Evolutionary conservation across 2,888 invertebrate genomes (phyloP), one percentile per base, ranked within the genome.

Genomic region (Cyaniris semiargus): DNA sequence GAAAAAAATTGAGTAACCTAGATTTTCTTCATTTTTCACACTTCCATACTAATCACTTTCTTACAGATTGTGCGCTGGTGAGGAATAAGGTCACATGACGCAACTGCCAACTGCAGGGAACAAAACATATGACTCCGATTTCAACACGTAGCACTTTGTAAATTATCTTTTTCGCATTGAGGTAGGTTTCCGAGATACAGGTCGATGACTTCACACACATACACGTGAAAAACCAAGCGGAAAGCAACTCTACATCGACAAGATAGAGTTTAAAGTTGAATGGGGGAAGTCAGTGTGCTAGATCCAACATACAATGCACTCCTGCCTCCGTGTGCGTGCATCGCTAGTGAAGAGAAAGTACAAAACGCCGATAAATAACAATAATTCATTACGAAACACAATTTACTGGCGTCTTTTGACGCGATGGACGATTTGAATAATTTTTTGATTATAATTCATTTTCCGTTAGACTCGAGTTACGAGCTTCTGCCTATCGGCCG

Each of bases 171-270:
- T 91, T 90, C 88, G 85, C 84, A 86, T 92, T 92, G 92, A 90
- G 92, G 90, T 92, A 93, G 93, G 93, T 90, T 90, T 86, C 81
- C 86, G 89, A 76, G 76, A 88, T 87, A 87, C 88, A 87, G 92
- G 91, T 92, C 92, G 88, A 87, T 88, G 92, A 91, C 93, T 90
- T 81, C 82, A 84, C 84, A 81, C 85, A 84, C 84, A 82, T 86
- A 81, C 83, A 84, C 83, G 84, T 80, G 53, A 70, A 80, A 82
- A 81, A 82, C 83, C 15, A 27, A 56, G 38, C 75, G 56, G 82
- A 85, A 23, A 3, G 60, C n/a, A 3, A 80, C 80, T 77, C 76
- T 83, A 81, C 18, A 0, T 0, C 0, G 0, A 0, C 44, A 72
- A 7, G 0, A n/a, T 83, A 86, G 90, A 81, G 78, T 84, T 79